Evolutionary conservation across 2,113 vertebrate species (phyloP), one percentile per base, ranked within the genome.

Genomic region (Sporophila hypoxantha): DNA sequence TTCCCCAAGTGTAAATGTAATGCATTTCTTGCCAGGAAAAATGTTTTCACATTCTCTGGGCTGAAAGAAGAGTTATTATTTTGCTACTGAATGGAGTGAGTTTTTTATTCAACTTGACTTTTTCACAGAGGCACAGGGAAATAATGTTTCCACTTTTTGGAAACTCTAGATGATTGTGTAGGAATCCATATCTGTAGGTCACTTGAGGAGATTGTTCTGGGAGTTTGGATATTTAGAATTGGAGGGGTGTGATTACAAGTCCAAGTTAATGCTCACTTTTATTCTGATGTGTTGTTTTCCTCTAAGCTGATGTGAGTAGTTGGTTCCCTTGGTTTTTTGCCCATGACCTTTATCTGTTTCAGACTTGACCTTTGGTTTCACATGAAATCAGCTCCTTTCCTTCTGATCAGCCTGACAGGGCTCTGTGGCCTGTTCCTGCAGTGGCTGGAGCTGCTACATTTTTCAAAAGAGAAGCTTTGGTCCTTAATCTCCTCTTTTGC

Each of bases 11-110:
- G 26, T 60, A 21, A 80, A 64, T 73, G 59, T 26, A 65, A 61
- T 69, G 77, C 42, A 65, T 0, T 83, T 83, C 62, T 78, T 92
- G 93, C 90, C 90, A 88, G 92, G 88, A 89, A 91, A 94, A 93
- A 88, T 75, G 80, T 92, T 92, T 91, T 90, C 59, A 46, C 55
- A 6, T 90, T 90, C 77, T 78, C 55, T 23, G 17, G 85, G 26
- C 83, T 71, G 50, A 57, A 78, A 64, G 65, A 59, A 66, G 25
- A 52, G 69, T 83, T 60, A 86, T 46, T 95, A 46, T 90, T 93
- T 80, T 88, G 66, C 86, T 68, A 18, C 71, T 1, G 16, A 78
- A n/a, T 52, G 20, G 27, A 75, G 44, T 27, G 52, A 74, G 32
- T 4, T 59, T 89, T 82, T 87, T 86, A 56, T 83, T 83, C 41